Evolutionary conservation across 2,888 invertebrate genomes (phyloP), one percentile per base, ranked within the genome.

Genomic region (Chymomyza caudatula): DNA sequence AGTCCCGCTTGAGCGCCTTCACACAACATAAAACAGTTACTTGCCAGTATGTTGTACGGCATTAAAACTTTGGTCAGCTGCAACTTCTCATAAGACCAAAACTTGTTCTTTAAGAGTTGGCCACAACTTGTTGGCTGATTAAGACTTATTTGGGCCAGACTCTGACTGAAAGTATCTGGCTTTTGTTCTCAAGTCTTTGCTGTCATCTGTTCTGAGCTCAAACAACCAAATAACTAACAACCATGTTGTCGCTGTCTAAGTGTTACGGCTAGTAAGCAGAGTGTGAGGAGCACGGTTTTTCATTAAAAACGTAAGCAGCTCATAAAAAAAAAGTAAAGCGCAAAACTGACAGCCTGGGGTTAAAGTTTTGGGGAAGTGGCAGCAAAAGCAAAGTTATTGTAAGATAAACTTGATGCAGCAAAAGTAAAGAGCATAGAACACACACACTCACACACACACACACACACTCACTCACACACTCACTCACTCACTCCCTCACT

Each of bases 401-500:
- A 25, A 54, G 19, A 54, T 25, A 37, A 47, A 54, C 19, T 54
- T 54, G 25, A 4, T 13, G 4, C n/a, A 29, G 19, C 37, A 13
- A 1, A 54, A 8, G 17, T 49, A 22, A 60, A 53, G 19, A 22
- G 20, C 63, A 69, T 69, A 63, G 63, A 59, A 25, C 37, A 51
- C 44, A 29, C 58, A 64, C 59, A 23, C 49, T 22, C 54, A 59
- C 54, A 44, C 20, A 47, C 29, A 37, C 13, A 43, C 25, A 47
- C 58, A 55, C 55, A 52, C 11, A 58, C 29, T 20, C 54, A 43
- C 59, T 53, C 25, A 22, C 69, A 60, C 59, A 64, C 49, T 55
- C 49, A 51, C 17, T 5, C n/a, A 54, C 49, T 49, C 42, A 19
- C 25, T 19, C 42, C 15, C 29, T 44, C 19, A 52, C 6, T 29